Base-by-base conservation (phyloP, 1,140 invertebrate species). In the Galendromus occidentalis region DNA sequence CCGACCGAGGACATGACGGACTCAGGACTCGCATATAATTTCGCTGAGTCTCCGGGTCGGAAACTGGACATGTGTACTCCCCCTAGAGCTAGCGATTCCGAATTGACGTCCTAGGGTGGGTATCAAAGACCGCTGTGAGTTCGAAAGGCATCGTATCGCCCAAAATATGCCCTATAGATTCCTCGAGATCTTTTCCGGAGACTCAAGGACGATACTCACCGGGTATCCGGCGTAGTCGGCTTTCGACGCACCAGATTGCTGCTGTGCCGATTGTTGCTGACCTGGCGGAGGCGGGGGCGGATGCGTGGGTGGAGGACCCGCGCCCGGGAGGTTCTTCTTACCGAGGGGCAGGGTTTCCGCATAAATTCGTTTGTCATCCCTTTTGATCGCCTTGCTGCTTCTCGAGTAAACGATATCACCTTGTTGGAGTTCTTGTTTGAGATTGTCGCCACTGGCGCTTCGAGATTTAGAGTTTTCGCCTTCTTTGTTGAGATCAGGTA, bases 21-120 rank as follows among this genome's bases (percentile, higher is more conserved):
- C 71, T 87, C 84, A 7, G 88, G 88, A 42, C 86, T 86, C 7
- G 88, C 88, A 75, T 91, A 91, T 41, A 91, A 76, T 74, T 91
- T 91, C 64, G 88, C 87, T 76, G 80, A 84, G 68, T 86, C 84
- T 42, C 83, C 80, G 0, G 89, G 89, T 83, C 74, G 71, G 76
- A 91, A 91, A 69, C 86, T 88, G 9, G 87, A 90, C 78, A 87
- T 84, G 39, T 86, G 71, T 18, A 68, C 47, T 51, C 64, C 64
- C 39, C 45, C 42, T 12, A 30, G 20, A 1, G 42, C 59, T 12
- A 67, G 45, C 9, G 65, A 44, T 4, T 66, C 59, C 14, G 28
- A 41, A 51, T 25, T 70, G 1, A 74, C 73, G 30, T 76, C 76
- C 25, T 78, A 18, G 5, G 9, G 9, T 39, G 33, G 9, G 33